phyloP scores from a whole-genome alignment of 2,797 vertebrate genomes.

The Geotrypetes seraphini region DNA sequence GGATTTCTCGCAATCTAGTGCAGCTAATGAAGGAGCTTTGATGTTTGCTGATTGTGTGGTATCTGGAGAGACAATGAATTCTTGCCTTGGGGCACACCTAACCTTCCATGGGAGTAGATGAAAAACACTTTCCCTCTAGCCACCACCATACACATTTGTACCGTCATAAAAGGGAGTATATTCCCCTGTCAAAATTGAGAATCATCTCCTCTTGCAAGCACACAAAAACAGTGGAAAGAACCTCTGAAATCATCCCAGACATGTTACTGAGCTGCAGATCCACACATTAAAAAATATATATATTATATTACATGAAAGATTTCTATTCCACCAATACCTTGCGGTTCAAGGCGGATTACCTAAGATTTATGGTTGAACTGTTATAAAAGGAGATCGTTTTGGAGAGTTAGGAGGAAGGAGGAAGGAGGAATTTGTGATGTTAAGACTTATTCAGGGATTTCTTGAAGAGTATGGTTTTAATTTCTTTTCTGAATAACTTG shows the following conservation, averaged over 20 bases:
- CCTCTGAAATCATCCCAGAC: slow-evolving; percentile 25
- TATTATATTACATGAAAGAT: no score
- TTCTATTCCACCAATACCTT: no score
- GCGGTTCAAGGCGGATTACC: no score
- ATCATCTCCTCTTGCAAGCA: neutral
- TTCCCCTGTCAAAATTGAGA: neutral
- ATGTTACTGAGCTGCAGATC: slow-evolving; percentile 22
- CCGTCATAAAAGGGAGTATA: slow-evolving; percentile 21
- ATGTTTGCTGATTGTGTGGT: slow-evolving; percentile 24
- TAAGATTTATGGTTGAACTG: no score
- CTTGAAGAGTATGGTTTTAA: no score
- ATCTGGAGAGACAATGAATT: neutral
- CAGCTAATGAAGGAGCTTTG: slow-evolving; percentile 1
- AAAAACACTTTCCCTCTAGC: neutral
- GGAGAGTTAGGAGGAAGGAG: no score
- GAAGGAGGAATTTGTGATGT: no score
- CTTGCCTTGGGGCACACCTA: slow-evolving; percentile 19
- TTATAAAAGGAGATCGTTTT: no score
- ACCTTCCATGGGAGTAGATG: neutral
- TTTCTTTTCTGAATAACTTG: no score
- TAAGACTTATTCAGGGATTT: no score
- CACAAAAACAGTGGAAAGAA: slow-evolving; percentile 1
- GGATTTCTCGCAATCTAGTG: slow-evolving; percentile 9
- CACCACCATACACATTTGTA: slow-evolving; percentile 11
- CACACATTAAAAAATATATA: no score